Percentiles rank a stretch among this genome's conserved stretches.
Evolutionary conservation across 2,797 vertebrate species (phyloP).

Genomic region (Silurus lanzhouensis): DNA sequence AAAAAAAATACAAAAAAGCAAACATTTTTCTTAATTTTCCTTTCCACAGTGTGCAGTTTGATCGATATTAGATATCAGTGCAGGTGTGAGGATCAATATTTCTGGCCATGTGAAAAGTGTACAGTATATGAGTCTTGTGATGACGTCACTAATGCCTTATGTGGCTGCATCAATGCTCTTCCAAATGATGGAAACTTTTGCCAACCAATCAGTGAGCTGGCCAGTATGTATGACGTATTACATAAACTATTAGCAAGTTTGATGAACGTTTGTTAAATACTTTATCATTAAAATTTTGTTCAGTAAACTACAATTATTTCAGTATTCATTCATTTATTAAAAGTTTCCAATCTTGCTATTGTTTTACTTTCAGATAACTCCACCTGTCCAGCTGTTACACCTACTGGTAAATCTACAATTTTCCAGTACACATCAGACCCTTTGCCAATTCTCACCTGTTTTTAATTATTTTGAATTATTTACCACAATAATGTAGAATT

Average conservation of each 20-base stretch:
- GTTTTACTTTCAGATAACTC: too few species aligned
- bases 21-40: background rate
- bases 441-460: too few species aligned
- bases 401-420: too few species aligned
- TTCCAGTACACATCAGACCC: too few species aligned
- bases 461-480: background rate
- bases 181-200: conserved; percentile 12
- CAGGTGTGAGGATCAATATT: conserved; percentile 5
- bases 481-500: too few species aligned
- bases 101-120: conserved; percentile 4
- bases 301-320: too few species aligned
- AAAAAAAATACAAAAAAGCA: too few species aligned
- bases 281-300: too few species aligned
- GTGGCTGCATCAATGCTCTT: background rate
- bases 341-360: background rate
- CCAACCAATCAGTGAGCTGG: conserved; percentile 3
- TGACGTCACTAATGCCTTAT: background rate
- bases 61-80: background rate
- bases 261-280: background rate
- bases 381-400: too few species aligned
- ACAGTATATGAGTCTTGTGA: background rate
- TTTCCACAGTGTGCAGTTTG: background rate
- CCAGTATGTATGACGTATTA: background rate
- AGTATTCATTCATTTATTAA: too few species aligned
- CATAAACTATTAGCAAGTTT: background rate